These are phyloP conservation scores for Synergus gifuensis DNA, from an alignment of 2,888 invertebrate genomes.

Conservation along the genomic window DNA sequence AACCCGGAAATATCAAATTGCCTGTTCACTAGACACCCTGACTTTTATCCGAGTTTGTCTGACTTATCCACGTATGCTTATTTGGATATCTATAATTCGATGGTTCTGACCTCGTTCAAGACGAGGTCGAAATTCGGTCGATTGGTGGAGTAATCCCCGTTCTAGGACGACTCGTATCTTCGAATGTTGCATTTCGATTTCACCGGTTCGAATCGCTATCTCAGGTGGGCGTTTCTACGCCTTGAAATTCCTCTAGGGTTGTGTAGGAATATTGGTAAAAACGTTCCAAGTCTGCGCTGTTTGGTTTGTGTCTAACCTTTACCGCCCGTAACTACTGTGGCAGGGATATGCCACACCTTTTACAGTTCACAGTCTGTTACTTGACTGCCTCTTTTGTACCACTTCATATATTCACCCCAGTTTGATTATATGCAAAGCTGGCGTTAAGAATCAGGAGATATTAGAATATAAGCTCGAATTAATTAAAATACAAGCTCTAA, in stretches of 20 bases:
- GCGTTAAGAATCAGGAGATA: neutral
- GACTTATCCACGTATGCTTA: slow-evolving; percentile 11
- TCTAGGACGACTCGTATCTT: slow-evolving; percentile 48
- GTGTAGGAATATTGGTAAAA: neutral
- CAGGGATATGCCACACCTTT: slow-evolving; percentile 16
- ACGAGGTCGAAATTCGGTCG: slow-evolving; percentile 67
- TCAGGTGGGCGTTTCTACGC: neutral
- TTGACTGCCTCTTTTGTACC: neutral
- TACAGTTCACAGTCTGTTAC: neutral
- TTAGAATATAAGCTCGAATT: neutral
- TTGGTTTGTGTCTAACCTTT: neutral
- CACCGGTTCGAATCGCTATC: slow-evolving; percentile 14
- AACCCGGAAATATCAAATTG: slow-evolving; percentile 17
- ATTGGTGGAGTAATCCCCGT: slow-evolving; percentile 63
- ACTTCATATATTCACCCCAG: neutral
- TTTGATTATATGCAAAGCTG: neutral
- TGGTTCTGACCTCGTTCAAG: slow-evolving; percentile 60
- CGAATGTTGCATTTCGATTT: slow-evolving; percentile 49
- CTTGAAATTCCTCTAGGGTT: neutral
- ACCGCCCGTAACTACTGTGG: slow-evolving; percentile 8
- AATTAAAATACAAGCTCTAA: neutral
- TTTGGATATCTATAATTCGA: slow-evolving; percentile 4
- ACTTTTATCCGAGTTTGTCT: slow-evolving; percentile 6
- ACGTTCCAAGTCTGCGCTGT: neutral
- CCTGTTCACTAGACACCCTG: neutral